Base-by-base conservation (phyloP, 1,140 invertebrate genomes). In the Caligus rogercresseyi region DNA sequence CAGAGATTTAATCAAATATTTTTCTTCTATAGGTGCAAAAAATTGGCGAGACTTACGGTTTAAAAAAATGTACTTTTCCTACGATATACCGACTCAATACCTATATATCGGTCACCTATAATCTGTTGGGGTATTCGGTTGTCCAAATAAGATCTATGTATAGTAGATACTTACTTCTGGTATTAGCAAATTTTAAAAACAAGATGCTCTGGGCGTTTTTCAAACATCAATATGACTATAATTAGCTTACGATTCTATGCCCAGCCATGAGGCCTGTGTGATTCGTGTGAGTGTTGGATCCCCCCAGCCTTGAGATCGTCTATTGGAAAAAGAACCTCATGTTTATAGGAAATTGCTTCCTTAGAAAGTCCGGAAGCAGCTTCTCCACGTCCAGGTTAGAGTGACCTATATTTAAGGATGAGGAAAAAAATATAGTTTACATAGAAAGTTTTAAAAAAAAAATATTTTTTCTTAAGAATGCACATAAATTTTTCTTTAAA, bases 301-400 rank as follows among this genome's bases (percentile, higher is more conserved):
- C n/a, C 31, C 31, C 31, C 31, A 43, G 31, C 31, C 31, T 43
- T 43, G 31, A 11, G 31, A 43, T 43, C n/a, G 31, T 43, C n/a
- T 43, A n/a, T 77, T 77, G 13, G 76, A 75, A 57, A 66, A 66
- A 15, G 75, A 65, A n/a, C 67, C 70, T 57, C 20, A 66, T 62
- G 51, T 69, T 68, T 2, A 69, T 64, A 2, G 72, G 69, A 59
- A 72, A 72, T 51, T 70, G 70, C n/a, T 72, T 65, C 1, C 71
- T 67, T 25, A 76, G 67, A 61, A 74, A 71, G 43, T 72, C 67
- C 14, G 76, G 71, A 19, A 77, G 67, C 21, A 72, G 60, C 20
- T 68, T 67, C 66, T 78, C 76, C 14, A 78, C 75, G 64, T 75
- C 73, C 20, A 78, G 64, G 15, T 74, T 74, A 78, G 67, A 61